Evolutionary conservation across 1,140 invertebrate species (phyloP), one percentile per base, ranked within the genome.

Genomic region (Neoseiulus cucumeris): DNA sequence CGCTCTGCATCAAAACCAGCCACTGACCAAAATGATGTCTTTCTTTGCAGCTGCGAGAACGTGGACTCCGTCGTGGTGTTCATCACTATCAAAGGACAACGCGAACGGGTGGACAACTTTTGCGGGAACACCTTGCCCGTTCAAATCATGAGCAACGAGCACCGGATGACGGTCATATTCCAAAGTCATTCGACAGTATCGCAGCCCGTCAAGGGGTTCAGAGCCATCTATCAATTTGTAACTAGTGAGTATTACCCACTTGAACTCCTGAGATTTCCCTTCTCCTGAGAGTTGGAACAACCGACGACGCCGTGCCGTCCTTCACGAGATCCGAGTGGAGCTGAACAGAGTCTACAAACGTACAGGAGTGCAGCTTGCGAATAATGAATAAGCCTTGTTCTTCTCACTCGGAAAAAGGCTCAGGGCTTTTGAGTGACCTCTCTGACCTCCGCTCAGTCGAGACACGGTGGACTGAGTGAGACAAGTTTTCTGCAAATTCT

Each of bases 131-230:
- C 81, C 68, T 74, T 84, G 29, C 87, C 88, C 0, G 83, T 83
- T 68, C 86, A 87, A 42, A 78, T 93, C 47, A 93, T 94, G 90
- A 92, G 89, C 29, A 90, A 85, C 73, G 87, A 88, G 33, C 84
- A 85, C 33, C 80, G 83, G 68, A 78, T 94, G 69, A 83, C 84
- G 69, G 76, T 93, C 14, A 86, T 90, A 76, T 91, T 92, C 74
- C 77, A 83, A 22, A 87, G 86, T 30, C 76, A 82, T 25, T 66
- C 76, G 14, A 65, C 80, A 64, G 82, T 83, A 42, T 83, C 85
- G n/a, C 78, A 84, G 72, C 79, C 83, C 71, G 79, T 83, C 41
- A 81, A 82, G 73, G 89, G 89, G 66, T 94, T 93, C 76, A 84
- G 86, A 73, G 87, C 89, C 44, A 83, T 82, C 22, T 94, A 89